phyloP scores from a whole-genome alignment of 2,113 vertebrate genomes.

The Steatornis caripensis region DNA sequence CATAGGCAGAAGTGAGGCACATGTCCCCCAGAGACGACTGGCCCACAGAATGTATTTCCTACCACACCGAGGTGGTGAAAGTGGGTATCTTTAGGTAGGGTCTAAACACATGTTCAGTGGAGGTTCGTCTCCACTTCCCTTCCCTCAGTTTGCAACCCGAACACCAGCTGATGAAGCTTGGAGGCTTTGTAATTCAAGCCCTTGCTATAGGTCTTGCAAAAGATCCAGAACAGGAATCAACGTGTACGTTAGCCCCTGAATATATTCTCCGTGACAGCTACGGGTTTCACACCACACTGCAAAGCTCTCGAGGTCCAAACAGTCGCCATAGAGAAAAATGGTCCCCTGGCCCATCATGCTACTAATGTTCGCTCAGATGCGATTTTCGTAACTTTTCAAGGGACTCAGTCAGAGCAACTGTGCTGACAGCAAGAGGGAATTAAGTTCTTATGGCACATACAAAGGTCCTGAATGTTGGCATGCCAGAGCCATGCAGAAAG shows the following conservation, averaged over 20 bases:
- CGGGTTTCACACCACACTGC: background rate
- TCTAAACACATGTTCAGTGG: background rate
- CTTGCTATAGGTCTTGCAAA: background rate
- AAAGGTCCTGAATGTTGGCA: background rate
- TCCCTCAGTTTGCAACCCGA: background rate
- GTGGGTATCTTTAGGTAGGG: background rate
- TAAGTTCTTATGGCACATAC: background rate
- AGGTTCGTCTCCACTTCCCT: background rate
- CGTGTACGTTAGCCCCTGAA: background rate
- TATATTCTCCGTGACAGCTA: background rate
- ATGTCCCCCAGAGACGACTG: fast-evolving
- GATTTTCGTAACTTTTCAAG: background rate
- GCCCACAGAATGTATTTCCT: background rate
- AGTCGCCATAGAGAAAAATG: background rate
- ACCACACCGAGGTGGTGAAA: background rate
- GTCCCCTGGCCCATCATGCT: background rate
- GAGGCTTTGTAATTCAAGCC: background rate
- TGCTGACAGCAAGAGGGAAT: background rate
- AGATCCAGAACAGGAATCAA: background rate
- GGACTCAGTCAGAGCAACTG: background rate
- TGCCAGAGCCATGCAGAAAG: background rate
- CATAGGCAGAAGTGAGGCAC: background rate
- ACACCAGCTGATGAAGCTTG: background rate
- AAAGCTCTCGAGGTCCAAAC: background rate
- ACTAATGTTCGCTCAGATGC: background rate